Evolutionary conservation across 2,888 invertebrate genomes (phyloP), one percentile per base, ranked within the genome.

Genomic region (Tupiocoris notatus): DNA sequence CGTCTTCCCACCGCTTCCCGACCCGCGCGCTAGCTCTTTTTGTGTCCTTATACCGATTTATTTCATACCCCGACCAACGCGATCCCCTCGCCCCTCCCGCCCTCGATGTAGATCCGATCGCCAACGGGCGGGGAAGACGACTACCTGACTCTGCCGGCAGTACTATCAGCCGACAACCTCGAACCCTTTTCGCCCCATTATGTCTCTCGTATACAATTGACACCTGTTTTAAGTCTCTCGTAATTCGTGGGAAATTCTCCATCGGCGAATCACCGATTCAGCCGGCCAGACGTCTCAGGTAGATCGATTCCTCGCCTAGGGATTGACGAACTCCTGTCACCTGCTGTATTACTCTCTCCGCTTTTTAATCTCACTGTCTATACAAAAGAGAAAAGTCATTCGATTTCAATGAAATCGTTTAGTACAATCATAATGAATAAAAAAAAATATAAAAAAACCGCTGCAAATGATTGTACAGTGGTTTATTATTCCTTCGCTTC

Each of bases 21-120:
- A 39, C 39, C 39, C 39, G 39, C 39, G 39, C 39, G 39, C 39
- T 12, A 39, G 39, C 39, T 39, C 39, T 39, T 39, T 39, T 39
- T 39, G 39, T 65, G 65, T 65, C 65, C 65, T 65, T 39, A 65
- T 24, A 65, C 65, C 65, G 20, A 65, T 65, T 65, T 65, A 65
- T 39, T 65, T 65, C 65, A 65, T 65, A 65, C 65, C 65, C 65
- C 65, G 25, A 24, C 25, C 64, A 24, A 17, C 9, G 23, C 22
- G n/a, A 64, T 23, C 9, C 23, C 17, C 64, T 23, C 22, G 23
- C 64, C 25, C 17, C 23, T 23, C 25, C 16, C 22, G n/a, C 61
- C 61, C 9, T 7, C 39, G 39, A 39, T 39, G 39, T 39, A 39
- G 39, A 39, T 39, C 12, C 39, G 39, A 39, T 39, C 39, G 39